Evolutionary conservation across 2,797 vertebrate genomes (phyloP), one percentile per base, ranked within the genome.

Genomic region (Phataginus tricuspis): DNA sequence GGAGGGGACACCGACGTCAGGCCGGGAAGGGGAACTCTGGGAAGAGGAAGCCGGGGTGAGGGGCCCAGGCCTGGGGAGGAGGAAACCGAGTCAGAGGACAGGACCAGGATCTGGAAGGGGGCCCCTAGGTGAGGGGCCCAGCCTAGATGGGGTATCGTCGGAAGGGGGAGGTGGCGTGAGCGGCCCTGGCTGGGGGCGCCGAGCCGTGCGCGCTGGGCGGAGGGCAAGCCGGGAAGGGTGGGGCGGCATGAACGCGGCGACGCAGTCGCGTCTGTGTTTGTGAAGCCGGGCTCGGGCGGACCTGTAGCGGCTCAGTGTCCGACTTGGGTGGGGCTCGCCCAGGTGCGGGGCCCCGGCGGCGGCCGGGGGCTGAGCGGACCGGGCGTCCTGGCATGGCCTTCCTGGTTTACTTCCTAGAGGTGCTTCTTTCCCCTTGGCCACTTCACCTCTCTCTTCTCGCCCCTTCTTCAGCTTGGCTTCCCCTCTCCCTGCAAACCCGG

Each of bases 401-500:
- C 59, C 4, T 27, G 45, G 11, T 4, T 15, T 0, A 0, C 34
- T 27, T 16, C 5, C 12, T 18, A 0, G 63, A 31, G 8, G 11
- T 2, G 2, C 37, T 37, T 10, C 10, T 21, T 66, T 29, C 8
- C 18, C 5, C 49, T 7, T 21, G 49, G 72, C 45, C 10, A 5
- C 7, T 16, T 75, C 61, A 14, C 64, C n/a, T 4, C 31, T 34
- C n/a, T 4, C 45, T 19, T 2, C 72, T 9, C 5, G 1, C 5
- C 13, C 19, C 13, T 29, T 7, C 39, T 51, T 2, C 4, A 55
- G 49, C 27, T 9, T 4, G 77, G 77, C 51, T 51, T 23, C 69
- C 1, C 13, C 29, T 51, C 19, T 25, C 0, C 0, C 11, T 1
- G 89, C 71, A 5, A 0, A 0, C 16, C 7, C 2, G 4, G 19